phyloP scores from a whole-genome alignment of 2,797 vertebrate genomes.

The Microhierax caerulescens region DNA sequence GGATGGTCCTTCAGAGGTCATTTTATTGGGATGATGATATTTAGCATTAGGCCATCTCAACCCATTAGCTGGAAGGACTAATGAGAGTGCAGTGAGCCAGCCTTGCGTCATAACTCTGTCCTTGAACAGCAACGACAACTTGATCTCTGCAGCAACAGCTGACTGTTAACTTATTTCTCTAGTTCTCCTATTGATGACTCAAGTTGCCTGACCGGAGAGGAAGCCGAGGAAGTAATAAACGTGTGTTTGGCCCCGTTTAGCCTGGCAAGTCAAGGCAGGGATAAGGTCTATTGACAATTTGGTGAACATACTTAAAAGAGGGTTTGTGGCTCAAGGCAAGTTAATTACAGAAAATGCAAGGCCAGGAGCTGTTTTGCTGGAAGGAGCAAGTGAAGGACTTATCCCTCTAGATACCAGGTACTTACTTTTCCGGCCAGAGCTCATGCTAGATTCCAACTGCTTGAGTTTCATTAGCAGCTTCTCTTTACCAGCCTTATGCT shows the following conservation, averaged over 20 bases:
- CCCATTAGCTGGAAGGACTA: not conserved
- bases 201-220: accelerated
- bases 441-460: constrained; percentile 89
- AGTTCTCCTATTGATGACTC: not conserved
- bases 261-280: not conserved
- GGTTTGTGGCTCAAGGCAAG: not conserved
- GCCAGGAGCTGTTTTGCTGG: not conserved
- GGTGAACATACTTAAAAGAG: not conserved
- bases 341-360: not conserved
- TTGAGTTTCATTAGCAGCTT: constrained; percentile 83
- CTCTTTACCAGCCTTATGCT: constrained; percentile 78
- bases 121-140: not conserved
- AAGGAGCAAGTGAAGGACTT: not conserved
- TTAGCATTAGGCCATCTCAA: not conserved
- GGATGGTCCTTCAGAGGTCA: not conserved
- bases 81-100: not conserved
- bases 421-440: constrained; percentile 93
- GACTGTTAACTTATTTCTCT: not conserved
- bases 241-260: not conserved
- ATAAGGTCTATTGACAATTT: not conserved
- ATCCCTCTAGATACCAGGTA: constrained; percentile 56
- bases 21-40: not conserved
- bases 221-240: not conserved
- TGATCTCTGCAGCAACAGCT: not conserved
- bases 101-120: not conserved